Evolutionary conservation across 2,888 invertebrate species (phyloP).

Genomic region (Monoplex corrugatus): DNA sequence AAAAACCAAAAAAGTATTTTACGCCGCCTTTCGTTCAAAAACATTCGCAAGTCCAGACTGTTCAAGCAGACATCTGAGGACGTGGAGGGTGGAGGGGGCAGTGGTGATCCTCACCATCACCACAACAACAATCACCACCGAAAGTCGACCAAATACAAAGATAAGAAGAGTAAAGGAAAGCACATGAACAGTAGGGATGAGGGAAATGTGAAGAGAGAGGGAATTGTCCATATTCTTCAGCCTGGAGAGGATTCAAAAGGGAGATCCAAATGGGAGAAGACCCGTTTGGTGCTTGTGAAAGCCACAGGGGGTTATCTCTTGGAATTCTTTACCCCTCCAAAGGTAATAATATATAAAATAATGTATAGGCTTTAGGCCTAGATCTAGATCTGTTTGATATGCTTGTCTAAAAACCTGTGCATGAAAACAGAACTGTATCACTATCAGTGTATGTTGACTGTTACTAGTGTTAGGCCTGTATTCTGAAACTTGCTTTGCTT

Average conservation of each 20-base stretch:
- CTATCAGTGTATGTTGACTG: too few species aligned
- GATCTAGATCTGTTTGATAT: too few species aligned
- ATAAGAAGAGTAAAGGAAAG: conserved; percentile 63
- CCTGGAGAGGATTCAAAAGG: conserved; percentile 89
- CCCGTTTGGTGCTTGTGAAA: conserved; percentile 93
- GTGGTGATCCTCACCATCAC: conserved; percentile 58
- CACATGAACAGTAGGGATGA: conserved; percentile 51
- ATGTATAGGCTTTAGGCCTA: too few species aligned
- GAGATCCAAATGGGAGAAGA: conserved; percentile 96
- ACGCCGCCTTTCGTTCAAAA: conserved; percentile 85
- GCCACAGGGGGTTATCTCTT: conserved; percentile 95
- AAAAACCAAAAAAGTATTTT: conserved; percentile 87
- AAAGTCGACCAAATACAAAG: conserved; percentile 61
- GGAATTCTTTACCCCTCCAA: conserved; percentile 96
- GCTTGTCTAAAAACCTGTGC: too few species aligned
- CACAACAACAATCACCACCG: conserved; percentile 62
- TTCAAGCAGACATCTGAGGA: conserved; percentile 96
- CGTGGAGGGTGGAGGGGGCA: conserved; percentile 84
- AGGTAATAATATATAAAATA: conserved; percentile 85
- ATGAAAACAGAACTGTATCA: too few species aligned
- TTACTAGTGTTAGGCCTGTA: too few species aligned
- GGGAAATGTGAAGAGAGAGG: conserved; percentile 87
- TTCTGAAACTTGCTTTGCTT: too few species aligned
- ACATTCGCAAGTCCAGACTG: conserved; percentile 84
- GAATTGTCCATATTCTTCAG: conserved; percentile 94